phyloP scores from a whole-genome alignment of 2,797 vertebrate genomes.

The Poeciliopsis gracilis region DNA sequence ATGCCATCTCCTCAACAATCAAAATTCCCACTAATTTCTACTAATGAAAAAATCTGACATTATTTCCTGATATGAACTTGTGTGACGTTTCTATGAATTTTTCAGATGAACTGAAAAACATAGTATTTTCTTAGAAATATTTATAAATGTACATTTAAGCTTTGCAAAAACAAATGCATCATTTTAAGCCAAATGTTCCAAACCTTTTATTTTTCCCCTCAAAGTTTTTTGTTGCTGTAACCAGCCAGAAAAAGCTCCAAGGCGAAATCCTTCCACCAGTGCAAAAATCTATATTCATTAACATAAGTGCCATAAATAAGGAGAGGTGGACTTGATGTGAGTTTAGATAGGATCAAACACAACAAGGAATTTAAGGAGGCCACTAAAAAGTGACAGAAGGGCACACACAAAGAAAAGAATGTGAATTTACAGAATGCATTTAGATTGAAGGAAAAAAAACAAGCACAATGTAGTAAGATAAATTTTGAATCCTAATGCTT shows the following conservation, averaged over 20 bases:
- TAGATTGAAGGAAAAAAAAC: slow-evolving; percentile 25
- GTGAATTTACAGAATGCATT: slow-evolving; percentile 38
- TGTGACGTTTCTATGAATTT: not conserved
- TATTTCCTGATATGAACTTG: not conserved
- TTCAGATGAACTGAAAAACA: too few relatives aligned
- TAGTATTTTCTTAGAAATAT: too few relatives aligned
- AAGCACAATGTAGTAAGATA: slow-evolving; percentile 46
- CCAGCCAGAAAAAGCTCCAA: slow-evolving; percentile 51
- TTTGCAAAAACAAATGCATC: not conserved
- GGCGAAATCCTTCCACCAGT: slow-evolving; percentile 26
- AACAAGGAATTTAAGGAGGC: slow-evolving; percentile 26
- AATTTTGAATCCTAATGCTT: slow-evolving; percentile 55
- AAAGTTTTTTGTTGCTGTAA: slow-evolving; percentile 36
- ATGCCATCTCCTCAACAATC: not conserved
- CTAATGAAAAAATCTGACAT: not conserved
- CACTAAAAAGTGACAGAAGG: slow-evolving; percentile 18
- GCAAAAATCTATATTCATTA: slow-evolving; percentile 71
- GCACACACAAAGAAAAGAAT: slow-evolving; percentile 16
- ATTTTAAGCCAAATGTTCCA: slow-evolving; percentile 27
- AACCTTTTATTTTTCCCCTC: not conserved
- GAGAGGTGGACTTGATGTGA: slow-evolving; percentile 21
- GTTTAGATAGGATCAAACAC: slow-evolving; percentile 49
- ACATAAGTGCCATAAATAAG: slow-evolving; percentile 70
- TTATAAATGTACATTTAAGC: not conserved
- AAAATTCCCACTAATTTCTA: not conserved